Evolutionary conservation across 2,797 vertebrate genomes (phyloP), one percentile per base, ranked within the genome.

Genomic region (Carduelis carduelis): DNA sequence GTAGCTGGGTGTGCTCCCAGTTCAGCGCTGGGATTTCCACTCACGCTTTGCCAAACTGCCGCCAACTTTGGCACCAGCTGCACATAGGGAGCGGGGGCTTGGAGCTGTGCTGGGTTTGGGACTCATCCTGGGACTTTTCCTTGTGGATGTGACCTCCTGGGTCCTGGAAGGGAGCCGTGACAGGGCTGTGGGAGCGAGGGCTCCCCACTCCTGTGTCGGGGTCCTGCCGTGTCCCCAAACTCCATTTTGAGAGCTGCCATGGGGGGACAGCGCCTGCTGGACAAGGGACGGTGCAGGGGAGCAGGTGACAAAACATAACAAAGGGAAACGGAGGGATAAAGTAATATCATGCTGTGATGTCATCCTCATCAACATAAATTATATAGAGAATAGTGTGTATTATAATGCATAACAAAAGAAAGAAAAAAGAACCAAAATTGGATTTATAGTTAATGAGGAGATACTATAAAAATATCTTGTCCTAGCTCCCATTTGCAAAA

Each of bases 401-500:
- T 97, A 92, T 97, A 96, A 97, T 93, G 56, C 95, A 22, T 78
- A 69, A 95, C 74, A 37, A 56, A 84, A 79, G 74, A 56, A 70
- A 85, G 37, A 55, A 89, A 44, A 89, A 94, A 91, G 83, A 95
- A 97, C 91, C 93, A 90, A 97, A 94, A 97, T 97, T 93, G 96
- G 97, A 95, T 96, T 97, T 97, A 96, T 97, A 97, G 96, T 97
- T 96, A 95, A 96, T 75, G 96, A 92, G 96, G 95, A 95, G 96
- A 94, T 95, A 93, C 93, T 95, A 96, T 96, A 94, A 95, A 94
- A 96, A 91, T 90, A 84, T 95, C 95, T 91, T 88, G 81, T 84
- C 93, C 95, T 95, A 93, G 89, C 92, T 94, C 93, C 91, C 89
- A 70, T 91, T 95, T 94, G 88, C 95, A 93, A 92, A 96, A 82